A percentile compares a stretch with the other conserved stretches of the same genome.
These are phyloP conservation scores for Cerastoderma edule DNA, from an alignment of 2,888 invertebrate species.

Conservation along the genomic window DNA sequence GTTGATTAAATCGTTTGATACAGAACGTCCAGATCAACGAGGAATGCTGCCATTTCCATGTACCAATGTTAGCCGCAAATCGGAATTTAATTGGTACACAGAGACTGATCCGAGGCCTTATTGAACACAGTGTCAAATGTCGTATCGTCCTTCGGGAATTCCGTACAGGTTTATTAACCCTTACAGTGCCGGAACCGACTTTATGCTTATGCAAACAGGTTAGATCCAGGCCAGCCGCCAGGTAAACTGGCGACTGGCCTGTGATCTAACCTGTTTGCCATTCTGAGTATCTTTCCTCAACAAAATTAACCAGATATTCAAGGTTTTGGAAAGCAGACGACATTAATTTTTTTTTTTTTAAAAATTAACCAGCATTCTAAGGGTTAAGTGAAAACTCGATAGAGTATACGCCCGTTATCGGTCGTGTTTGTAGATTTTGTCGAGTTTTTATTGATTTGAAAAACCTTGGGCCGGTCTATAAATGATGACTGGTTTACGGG, in stretches of 20 bases:
- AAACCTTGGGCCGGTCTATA: conserved; percentile 20
- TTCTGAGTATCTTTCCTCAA: background rate
- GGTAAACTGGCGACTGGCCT: background rate
- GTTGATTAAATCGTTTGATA: too few relatives aligned
- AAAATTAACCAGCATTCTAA: too few relatives aligned
- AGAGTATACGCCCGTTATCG: background rate
- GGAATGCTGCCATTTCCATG: too few relatives aligned
- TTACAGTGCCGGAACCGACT: too few relatives aligned
- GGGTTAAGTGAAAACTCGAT: background rate
- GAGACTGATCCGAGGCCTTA: too few relatives aligned
- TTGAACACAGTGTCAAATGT: too few relatives aligned
- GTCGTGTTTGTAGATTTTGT: background rate
- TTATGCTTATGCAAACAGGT: too few relatives aligned
- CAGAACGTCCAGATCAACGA: too few relatives aligned
- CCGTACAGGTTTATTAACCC: too few relatives aligned
- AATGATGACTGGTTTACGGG: conserved; percentile 14
- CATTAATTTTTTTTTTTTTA: background rate
- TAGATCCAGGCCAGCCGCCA: background rate
- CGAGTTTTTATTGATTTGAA: conserved; percentile 10
- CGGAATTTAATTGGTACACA: too few relatives aligned
- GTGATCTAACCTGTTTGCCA: background rate
- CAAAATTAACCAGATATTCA: background rate
- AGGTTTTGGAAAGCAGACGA: background rate
- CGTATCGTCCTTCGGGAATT: too few relatives aligned
- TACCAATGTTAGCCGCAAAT: too few relatives aligned